Conservation (phyloP, 1,140 invertebrate species). For the Pseudoatta argentina region DNA sequence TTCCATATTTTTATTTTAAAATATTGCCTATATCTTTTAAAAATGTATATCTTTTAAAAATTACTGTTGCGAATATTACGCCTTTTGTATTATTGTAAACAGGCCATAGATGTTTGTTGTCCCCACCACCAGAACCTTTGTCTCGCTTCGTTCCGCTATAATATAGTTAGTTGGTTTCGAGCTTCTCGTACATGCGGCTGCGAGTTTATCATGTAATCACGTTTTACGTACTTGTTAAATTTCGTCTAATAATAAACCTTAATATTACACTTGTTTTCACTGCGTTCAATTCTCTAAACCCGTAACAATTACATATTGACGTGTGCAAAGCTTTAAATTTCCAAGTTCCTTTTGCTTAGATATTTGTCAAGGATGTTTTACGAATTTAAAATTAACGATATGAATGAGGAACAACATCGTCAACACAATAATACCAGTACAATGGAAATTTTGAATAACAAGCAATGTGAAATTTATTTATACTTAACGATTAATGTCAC, state of each 20-base stretch:
- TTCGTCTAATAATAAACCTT: too few species aligned
- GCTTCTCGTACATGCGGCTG: too few species aligned
- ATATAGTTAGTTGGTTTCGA: too few species aligned
- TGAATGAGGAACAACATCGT: background rate
- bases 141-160: too few species aligned
- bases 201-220: too few species aligned
- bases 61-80: too few species aligned
- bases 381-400: background rate
- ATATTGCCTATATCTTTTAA: background rate
- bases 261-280: too few species aligned
- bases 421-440: background rate
- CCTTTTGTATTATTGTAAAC: too few species aligned
- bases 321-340: background rate
- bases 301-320: background rate
- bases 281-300: too few species aligned
- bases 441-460: background rate
- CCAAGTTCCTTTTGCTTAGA: background rate
- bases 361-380: background rate
- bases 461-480: constrained; percentile 29
- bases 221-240: too few species aligned
- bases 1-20: background rate
- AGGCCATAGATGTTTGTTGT: too few species aligned
- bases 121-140: too few species aligned
- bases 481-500: background rate
- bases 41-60: background rate